phyloP scores from a whole-genome alignment of 2,888 invertebrate species.

The Myathropa florea region DNA sequence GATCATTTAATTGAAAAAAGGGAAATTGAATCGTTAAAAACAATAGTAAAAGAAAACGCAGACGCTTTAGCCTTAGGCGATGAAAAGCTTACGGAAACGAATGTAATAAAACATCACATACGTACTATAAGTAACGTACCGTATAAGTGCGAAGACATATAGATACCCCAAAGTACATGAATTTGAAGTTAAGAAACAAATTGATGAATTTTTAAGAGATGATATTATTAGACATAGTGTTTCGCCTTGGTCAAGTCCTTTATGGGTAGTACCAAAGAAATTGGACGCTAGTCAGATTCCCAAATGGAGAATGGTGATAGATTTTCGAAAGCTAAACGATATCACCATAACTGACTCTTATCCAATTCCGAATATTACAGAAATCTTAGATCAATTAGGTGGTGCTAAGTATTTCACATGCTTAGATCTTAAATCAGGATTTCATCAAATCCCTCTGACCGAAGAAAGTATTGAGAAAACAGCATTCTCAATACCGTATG shows the following conservation, averaged over 20 bases:
- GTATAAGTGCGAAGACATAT: constrained; percentile 27
- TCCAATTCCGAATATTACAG: constrained; percentile 61
- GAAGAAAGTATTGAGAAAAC: constrained; percentile 48
- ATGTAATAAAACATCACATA: background rate
- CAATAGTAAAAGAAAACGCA: constrained; percentile 5
- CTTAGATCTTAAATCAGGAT: constrained; percentile 53
- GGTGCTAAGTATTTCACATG: constrained; percentile 57
- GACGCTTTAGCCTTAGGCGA: background rate
- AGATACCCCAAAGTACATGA: constrained; percentile 39
- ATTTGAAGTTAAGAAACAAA: constrained; percentile 25
- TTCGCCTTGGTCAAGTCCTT: constrained; percentile 56
- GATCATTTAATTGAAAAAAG: background rate
- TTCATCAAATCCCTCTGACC: constrained; percentile 52
- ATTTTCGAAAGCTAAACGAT: no score
- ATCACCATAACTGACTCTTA: constrained; percentile 58
- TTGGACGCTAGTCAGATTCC: constrained; percentile 41
- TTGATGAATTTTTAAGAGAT: constrained; percentile 66
- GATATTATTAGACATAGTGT: constrained; percentile 35
- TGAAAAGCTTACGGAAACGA: background rate
- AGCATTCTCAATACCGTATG: constrained; percentile 37
- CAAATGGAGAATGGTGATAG: no score
- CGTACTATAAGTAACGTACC: constrained; percentile 16
- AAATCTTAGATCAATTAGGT: constrained; percentile 63
- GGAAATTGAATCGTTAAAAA: background rate
- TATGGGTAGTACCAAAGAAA: constrained; percentile 68